Base-by-base conservation (phyloP, 1,140 invertebrate genomes). In the Colletes gigas region DNA sequence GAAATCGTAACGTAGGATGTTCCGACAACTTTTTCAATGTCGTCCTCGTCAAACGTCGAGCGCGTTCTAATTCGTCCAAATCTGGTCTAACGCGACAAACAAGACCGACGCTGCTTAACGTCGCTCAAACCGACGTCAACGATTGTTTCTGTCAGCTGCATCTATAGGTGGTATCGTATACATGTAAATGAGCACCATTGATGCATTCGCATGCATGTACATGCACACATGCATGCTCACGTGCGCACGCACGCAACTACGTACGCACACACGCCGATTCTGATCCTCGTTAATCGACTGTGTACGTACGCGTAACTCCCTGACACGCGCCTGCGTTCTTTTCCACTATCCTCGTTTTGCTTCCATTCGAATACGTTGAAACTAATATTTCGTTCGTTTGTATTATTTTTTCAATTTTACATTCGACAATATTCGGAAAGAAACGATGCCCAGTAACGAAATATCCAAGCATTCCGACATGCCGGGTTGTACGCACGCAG, bases 261-360 rank as follows among this genome's bases (percentile, higher is more conserved):
- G 50, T 44, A 71, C 68, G 76, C 68, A 54, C 50, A 72, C 59
- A 62, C 44, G 59, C 30, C 47, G 55, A 68, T 65, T 66, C 19
- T 73, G 52, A 79, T 73, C 21, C 50, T 79, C 50, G 69, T 79
- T 79, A 79, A 79, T 79, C 77, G 77, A 79, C 77, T 79, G 60
- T 79, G 41, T 72, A 73, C 44, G 63, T 47, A 63, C 69, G 77
- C 77, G 60, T 73, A 65, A 73, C 39, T 66, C 59, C n/a, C 17
- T 5, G 44, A 54, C 47, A 66, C 59, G 77, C 77, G 77, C 77
- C 70, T 79, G 77, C 77, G 77, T 79, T 62, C 77, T 66, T 73
- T 66, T 19, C 44, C 9, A 30, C 50, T 15, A 63, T 72, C 75
- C 44, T 41, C 54, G 17, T 50, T 50, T 50, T 17, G 3, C 8